phyloP scores from a whole-genome alignment of 2,113 vertebrate genomes.

The Anhinga anhinga region DNA sequence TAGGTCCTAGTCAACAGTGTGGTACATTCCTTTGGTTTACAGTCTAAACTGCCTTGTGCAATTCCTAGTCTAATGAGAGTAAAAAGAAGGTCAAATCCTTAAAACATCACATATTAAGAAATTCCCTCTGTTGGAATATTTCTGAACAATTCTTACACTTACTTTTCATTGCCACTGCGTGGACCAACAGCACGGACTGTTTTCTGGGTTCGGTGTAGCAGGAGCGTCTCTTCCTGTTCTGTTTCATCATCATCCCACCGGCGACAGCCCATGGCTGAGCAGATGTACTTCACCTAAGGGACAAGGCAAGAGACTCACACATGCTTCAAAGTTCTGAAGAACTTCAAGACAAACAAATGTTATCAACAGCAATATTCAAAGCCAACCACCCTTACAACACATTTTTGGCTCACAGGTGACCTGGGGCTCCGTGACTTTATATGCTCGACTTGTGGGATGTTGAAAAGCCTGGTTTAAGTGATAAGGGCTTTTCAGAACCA shows the following conservation, averaged over 20 bases:
- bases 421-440: rapidly evolving
- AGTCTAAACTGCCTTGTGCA: neutral
- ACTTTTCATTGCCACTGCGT: constrained; percentile 94
- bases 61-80: neutral
- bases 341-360: neutral
- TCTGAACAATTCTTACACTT: constrained; percentile 2
- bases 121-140: rapidly evolving
- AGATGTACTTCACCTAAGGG: constrained; percentile 91
- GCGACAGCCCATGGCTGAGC: constrained; percentile 91
- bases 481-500: neutral
- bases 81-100: neutral
- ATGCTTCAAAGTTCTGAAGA: neutral
- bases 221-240: constrained; percentile 86
- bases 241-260: constrained; percentile 86
- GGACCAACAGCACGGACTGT: constrained; percentile 93
- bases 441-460: neutral
- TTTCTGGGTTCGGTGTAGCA: constrained; percentile 95
- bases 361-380: neutral
- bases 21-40: neutral
- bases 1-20: neutral
- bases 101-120: neutral
- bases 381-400: neutral
- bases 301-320: neutral
- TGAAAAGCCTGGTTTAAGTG: neutral
- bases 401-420: neutral